Evolutionary conservation across 2,797 vertebrate genomes (phyloP).

Genomic region (Acrocephalus scirpaceus): DNA sequence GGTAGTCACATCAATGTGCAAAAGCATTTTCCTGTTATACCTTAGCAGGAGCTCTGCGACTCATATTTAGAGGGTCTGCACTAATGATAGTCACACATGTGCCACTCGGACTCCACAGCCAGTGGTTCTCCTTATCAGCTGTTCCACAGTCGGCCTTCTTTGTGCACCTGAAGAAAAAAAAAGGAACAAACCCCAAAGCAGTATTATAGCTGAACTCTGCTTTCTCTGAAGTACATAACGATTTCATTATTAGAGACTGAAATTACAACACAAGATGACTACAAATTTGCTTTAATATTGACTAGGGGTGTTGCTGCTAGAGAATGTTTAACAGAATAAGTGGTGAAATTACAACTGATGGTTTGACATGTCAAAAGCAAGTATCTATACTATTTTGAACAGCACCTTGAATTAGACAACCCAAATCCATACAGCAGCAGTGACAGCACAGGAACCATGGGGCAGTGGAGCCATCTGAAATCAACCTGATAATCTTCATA

Average conservation of each 20-base stretch:
- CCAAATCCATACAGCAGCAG: background rate
- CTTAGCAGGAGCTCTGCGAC: constrained; percentile 75
- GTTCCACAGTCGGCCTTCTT: constrained; percentile 86
- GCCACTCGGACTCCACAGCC: constrained; percentile 91
- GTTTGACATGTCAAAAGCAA: background rate
- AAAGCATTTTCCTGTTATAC: constrained; percentile 49
- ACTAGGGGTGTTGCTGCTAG: background rate
- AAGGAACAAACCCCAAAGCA: background rate
- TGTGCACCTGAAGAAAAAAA: constrained; percentile 83
- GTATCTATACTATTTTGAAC: background rate
- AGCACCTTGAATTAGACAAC: background rate
- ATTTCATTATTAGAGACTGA: background rate
- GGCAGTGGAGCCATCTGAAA: background rate
- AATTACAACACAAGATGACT: background rate
- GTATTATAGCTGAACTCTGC: background rate
- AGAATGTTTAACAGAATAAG: background rate
- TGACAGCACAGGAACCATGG: background rate
- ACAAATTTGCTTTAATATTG: constrained; percentile 7
- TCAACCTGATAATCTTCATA: background rate
- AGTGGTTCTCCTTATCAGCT: constrained; percentile 86
- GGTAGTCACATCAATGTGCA: background rate
- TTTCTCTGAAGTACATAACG: background rate
- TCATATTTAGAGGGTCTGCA: constrained; percentile 89
- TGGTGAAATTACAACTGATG: background rate
- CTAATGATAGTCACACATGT: constrained; percentile 86